Conservation (phyloP, 2,888 invertebrate species). For the Azorinus chamasolen region DNA sequence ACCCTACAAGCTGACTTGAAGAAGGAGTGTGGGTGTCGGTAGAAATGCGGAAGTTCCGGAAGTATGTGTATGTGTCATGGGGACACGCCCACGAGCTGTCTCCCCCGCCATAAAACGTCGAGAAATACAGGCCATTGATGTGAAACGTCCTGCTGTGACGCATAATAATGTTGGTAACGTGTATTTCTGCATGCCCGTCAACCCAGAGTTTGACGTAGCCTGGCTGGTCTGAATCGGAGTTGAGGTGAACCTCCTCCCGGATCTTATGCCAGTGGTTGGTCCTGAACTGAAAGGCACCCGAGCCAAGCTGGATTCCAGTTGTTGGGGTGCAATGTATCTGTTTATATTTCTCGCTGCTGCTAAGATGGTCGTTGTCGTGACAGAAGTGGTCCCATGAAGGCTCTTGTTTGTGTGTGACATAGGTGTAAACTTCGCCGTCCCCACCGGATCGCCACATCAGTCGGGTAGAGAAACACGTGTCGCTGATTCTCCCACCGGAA, state of each 20-base stretch:
- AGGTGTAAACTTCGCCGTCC: slow-evolving; percentile 77
- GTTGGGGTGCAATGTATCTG: slow-evolving; percentile 20
- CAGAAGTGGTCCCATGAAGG: not conserved
- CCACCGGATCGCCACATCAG: slow-evolving; percentile 77
- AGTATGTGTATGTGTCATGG: slow-evolving; percentile 71
- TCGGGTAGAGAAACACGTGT: slow-evolving; percentile 74
- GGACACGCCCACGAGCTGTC: slow-evolving; percentile 66
- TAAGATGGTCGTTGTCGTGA: not conserved
- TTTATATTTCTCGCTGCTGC: slow-evolving; percentile 1
- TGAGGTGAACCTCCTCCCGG: slow-evolving; percentile 71
- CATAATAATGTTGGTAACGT: slow-evolving; percentile 62
- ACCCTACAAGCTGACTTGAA: too few species aligned
- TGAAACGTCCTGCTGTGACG: slow-evolving; percentile 53
- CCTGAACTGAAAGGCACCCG: slow-evolving; percentile 50
- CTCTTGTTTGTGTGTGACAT: slow-evolving; percentile 64
- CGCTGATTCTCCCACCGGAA: slow-evolving; percentile 69
- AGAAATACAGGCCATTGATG: slow-evolving; percentile 74
- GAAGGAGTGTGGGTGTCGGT: slow-evolving; percentile 25
- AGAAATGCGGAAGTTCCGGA: slow-evolving; percentile 67
- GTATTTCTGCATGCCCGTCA: slow-evolving; percentile 49
- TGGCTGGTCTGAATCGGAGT: slow-evolving; percentile 29
- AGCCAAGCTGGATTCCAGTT: slow-evolving; percentile 49
- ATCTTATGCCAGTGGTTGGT: slow-evolving; percentile 68
- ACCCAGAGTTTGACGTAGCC: slow-evolving; percentile 70
- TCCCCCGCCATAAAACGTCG: slow-evolving; percentile 76